Conservation (phyloP, 2,797 vertebrate species). For the Falco peregrinus region DNA sequence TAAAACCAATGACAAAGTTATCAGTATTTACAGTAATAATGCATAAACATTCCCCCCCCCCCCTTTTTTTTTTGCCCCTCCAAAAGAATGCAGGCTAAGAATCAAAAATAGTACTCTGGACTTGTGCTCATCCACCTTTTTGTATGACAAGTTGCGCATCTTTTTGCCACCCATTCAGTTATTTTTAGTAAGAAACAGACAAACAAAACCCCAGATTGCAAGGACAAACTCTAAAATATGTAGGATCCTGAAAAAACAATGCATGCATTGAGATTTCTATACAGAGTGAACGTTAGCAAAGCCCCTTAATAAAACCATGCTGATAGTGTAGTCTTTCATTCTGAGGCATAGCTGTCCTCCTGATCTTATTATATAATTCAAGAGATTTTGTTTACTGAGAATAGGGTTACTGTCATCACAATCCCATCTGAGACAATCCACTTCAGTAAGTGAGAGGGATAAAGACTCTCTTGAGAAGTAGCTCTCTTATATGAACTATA, state of each 20-base stretch:
- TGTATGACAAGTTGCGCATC: conserved; percentile 79
- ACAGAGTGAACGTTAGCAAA: conserved; percentile 14
- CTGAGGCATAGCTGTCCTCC: conserved; percentile 38
- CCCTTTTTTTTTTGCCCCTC: background rate
- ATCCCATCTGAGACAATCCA: conserved; percentile 77
- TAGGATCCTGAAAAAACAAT: background rate
- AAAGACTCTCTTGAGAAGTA: conserved; percentile 63
- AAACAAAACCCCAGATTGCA: background rate
- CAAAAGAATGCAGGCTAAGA: background rate
- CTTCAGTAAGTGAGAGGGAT: conserved; percentile 70
- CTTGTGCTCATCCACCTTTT: conserved; percentile 76
- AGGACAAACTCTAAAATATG: background rate
- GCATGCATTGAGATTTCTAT: conserved; percentile 15
- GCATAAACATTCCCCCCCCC: background rate
- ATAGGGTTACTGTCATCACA: conserved; percentile 79
- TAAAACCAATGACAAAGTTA: conserved; percentile 62
- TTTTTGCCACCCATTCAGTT: conserved; percentile 76
- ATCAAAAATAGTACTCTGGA: conserved; percentile 9
- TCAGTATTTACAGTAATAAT: conserved; percentile 2
- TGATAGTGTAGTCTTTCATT: conserved; percentile 52
- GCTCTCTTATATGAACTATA: conserved; percentile 3
- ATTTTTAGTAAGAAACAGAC: background rate
- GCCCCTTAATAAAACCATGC: conserved; percentile 49
- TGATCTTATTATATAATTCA: conserved; percentile 80
- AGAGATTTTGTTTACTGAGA: conserved; percentile 79